Base-by-base conservation (phyloP, 2,113 vertebrate species). In the Notarius quadriscutis region DNA sequence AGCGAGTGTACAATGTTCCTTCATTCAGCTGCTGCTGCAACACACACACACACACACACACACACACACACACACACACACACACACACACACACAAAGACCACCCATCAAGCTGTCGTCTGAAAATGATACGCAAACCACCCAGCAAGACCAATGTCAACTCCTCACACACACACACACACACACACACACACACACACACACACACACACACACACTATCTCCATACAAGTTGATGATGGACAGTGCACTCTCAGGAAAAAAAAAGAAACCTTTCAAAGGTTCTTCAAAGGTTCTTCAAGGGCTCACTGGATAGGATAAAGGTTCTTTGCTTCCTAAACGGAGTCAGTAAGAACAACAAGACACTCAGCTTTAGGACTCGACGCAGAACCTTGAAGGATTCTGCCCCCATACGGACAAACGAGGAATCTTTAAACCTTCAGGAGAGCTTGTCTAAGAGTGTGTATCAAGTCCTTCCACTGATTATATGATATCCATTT, bases 91-190 rank as follows among this genome's bases (percentile, higher is more conserved):
- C 75, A 75, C 93, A 93, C 27, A 80, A 27, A 87, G 96, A 94
- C 96, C 96, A 97, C 96, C 96, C 96, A 97, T 94, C 81, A 92
- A 96, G 96, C 94, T 94, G 93, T 93, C 92, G 91, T 89, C 91
- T 92, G 94, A 95, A 93, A 93, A 90, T 92, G 92, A 96, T 94
- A 92, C 93, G 93, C 91, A 85, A 95, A 92, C 96, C 96, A 96
- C 96, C 96, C 96, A 97, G 95, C 0, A 94, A 96, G 96, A 92
- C 82, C 81, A 79, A 87, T 85, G 89, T 94, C 91, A 93, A 86
- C 86, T 71, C 69, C 85, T 86, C 72, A 85, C 55, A 87, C 55
- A 55, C 63, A 87, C 55, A 55, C 63, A 87, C 55, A 55, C 63
- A 87, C 55, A 55, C 63, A 75, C 69, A 72, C 81, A 48, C 50